Evolutionary conservation across 2,888 invertebrate species (phyloP), one percentile per base, ranked within the genome.

Genomic region (Caenorhabditis japonica): DNA sequence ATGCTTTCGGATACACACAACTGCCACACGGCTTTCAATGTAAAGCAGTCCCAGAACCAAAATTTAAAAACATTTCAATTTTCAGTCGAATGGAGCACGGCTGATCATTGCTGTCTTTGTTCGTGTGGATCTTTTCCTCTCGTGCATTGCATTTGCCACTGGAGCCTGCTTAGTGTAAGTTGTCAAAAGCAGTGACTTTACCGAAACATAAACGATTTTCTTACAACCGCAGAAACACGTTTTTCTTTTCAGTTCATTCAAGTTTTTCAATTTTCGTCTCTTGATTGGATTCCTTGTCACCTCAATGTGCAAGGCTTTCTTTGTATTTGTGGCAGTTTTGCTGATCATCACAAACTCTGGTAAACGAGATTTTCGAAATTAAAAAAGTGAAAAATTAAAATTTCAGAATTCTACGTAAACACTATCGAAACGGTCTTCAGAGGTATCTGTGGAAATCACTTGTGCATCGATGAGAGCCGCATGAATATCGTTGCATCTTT

Each of bases 401-500:
- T 58, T 46, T 25, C 25, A 58, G 60, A 30, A 4, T 62, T 38
- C 34, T 64, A 64, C 34, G 47, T 23, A 41, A 39, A 39, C 25
- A 41, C 55, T 0, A 4, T 64, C 5, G 15, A 41, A 38, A 33
- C 21, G 13, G 34, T 27, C 5, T 25, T 64, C 25, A 3, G 23
- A 3, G 55, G 55, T 49, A n/a, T 21, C 27, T 64, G 64, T 23
- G 41, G 33, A 8, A 15, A 39, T 7, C 13, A 55, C 0, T 12
- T 47, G 19, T 64, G 55, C 23, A 5, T 44, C 17, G 34, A 49
- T 13, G 55, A 56, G 7, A 33, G 47, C 0, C 41, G 38, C 23
- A 17, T 41, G 3, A 64, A 64, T 33, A 41, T 64, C n/a, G 55
- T 43, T n/a, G 47, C 41, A 7, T 39, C 64, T 4, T 64, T 55